Conservation (phyloP, 2,797 vertebrate species). For the Clarias platycephalus region DNA sequence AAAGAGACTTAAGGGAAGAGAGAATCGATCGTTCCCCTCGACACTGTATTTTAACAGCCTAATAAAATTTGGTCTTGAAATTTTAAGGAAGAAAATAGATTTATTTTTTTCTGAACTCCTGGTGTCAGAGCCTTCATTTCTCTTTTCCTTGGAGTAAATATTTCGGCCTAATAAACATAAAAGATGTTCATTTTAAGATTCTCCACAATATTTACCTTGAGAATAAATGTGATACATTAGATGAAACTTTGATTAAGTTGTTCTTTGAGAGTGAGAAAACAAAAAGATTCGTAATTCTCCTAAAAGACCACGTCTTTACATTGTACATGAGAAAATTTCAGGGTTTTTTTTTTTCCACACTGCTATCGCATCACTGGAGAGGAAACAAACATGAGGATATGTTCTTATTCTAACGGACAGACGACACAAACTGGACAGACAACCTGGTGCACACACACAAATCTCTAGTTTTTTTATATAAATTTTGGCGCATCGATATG, state of each 20-base stretch:
- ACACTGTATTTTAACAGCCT: slow-evolving; percentile 38
- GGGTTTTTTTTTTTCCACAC: slow-evolving; percentile 2
- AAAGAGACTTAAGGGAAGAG: slow-evolving; percentile 25
- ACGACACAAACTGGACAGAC: too few relatives aligned
- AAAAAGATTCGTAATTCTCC: too few relatives aligned
- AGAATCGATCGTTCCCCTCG: slow-evolving; percentile 13
- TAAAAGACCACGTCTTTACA: too few relatives aligned
- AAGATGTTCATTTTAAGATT: too few relatives aligned
- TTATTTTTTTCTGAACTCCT: slow-evolving; percentile 20
- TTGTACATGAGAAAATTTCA: neutral
- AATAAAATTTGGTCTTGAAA: slow-evolving; percentile 48
- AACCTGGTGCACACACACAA: neutral
- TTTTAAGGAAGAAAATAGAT: slow-evolving; percentile 11
- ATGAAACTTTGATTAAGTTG: too few relatives aligned
- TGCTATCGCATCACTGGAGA: slow-evolving; percentile 3
- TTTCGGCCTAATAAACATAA: slow-evolving; percentile 20
- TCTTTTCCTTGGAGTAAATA: slow-evolving; percentile 32
- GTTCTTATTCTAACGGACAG: too few relatives aligned
- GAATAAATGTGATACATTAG: too few relatives aligned
- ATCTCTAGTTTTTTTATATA: neutral
- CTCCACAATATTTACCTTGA: too few relatives aligned
- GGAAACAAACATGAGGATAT: slow-evolving; percentile 27
- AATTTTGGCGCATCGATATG: neutral
- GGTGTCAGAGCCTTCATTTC: slow-evolving; percentile 18
- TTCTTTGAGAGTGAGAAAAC: too few relatives aligned